Base-by-base conservation (phyloP, 2,888 invertebrate genomes). In the Dichetophora obliterata region DNA sequence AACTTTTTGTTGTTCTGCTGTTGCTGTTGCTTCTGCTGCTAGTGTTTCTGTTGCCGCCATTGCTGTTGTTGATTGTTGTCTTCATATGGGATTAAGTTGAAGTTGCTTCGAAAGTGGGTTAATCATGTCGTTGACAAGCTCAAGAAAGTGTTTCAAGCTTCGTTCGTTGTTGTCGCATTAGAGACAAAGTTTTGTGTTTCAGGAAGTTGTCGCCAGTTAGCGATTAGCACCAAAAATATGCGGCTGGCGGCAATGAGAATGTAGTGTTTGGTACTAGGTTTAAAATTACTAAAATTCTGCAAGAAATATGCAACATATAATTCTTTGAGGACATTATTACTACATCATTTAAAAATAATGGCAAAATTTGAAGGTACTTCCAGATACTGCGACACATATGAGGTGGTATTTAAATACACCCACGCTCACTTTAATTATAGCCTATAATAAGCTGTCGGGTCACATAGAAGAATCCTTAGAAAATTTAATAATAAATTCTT, bases 51-150 rank as follows among this genome's bases (percentile, higher is more conserved):
- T 76, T 72, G 76, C 57, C 59, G 66, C 34, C 27, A n/a, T n/a
- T 57, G 37, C 37, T 77, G 74, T 74, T 73, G 54, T 57, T 43
- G 43, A 43, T 43, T 43, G 43, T 75, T 34, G 63, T 54, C 19
- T 71, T 68, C 65, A 68, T 57, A 48, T 68, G 52, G 37, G 68
- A 34, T 59, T 75, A n/a, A 19, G 43, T 68, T 59, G 37, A 48
- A 75, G 57, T 54, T 69, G 68, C 69, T 19, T 68, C 43, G 63
- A 77, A 79, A 79, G 72, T 79, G 59, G 79, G 79, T 79, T 79
- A 79, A 79, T 79, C 75, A 77, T 79, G 79, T 79, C 79, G 75
- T 79, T 77, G 52, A 48, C 48, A 65, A 73, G 63, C 52, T 73
- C 24, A 27, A 52, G 63, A 31, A 63, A 31, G 19, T 54, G 16